Percentiles rank a stretch among this genome's conserved stretches.
These are phyloP conservation scores for Sycophaga agraensis DNA, from an alignment of 1,140 invertebrate species.

Conservation along the genomic window DNA sequence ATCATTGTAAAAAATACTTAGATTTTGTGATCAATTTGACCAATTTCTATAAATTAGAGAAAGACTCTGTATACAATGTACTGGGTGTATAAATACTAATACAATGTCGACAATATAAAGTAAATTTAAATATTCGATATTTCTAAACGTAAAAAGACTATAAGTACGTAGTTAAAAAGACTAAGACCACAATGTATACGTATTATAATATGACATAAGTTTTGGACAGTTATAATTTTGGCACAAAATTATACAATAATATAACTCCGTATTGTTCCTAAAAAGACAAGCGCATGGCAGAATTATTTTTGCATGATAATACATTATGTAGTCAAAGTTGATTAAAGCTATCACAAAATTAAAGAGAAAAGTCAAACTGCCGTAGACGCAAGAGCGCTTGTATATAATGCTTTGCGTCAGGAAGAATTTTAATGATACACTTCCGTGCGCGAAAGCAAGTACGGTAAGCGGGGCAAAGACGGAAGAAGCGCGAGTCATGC, in stretches of 20 bases:
- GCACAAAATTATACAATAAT: not conserved
- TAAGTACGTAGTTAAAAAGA: not conserved
- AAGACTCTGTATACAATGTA: not conserved
- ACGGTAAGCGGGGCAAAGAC: not conserved
- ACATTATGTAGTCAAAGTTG: not conserved
- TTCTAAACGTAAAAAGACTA: not conserved
- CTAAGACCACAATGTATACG: no score
- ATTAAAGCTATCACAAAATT: slow-evolving; percentile 2
- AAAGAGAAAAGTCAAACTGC: slow-evolving; percentile 14
- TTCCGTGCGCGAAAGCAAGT: slow-evolving; percentile 4
- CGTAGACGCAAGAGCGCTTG: slow-evolving; percentile 12
- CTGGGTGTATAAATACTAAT: no score
- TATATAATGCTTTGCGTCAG: slow-evolving; percentile 3
- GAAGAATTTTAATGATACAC: slow-evolving; percentile 26
- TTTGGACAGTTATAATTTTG: no score
- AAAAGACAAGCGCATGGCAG: not conserved
- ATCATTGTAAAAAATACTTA: not conserved
- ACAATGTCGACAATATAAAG: no score
- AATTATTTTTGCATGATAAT: slow-evolving; percentile 12
- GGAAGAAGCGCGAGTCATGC: not conserved
- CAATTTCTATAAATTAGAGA: not conserved
- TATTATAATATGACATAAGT: no score
- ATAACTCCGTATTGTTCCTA: not conserved
- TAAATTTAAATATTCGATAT: not conserved
- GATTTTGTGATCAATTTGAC: not conserved